Percentiles rank a stretch among this genome's conserved stretches.
phyloP scores from a whole-genome alignment of 2,113 vertebrate species.

The Alosa alosa region DNA sequence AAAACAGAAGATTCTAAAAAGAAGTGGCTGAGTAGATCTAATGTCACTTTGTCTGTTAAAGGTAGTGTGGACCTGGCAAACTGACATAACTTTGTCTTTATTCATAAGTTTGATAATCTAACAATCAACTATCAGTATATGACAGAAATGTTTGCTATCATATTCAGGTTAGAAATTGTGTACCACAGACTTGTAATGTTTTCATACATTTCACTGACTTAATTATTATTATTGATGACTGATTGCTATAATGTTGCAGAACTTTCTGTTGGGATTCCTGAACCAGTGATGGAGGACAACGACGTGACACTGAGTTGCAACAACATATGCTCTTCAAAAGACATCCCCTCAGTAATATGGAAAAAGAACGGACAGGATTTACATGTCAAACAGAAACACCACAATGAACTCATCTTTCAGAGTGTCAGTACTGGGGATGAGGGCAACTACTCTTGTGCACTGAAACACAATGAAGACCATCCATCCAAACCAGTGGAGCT shows the following conservation, averaged over 20 bases:
- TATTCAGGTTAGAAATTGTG: too few relatives aligned
- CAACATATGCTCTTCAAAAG: too few relatives aligned
- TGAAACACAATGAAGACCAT: background rate
- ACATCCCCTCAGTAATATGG: background rate
- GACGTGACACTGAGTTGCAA: background rate
- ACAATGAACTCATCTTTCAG: background rate
- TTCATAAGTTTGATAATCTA: too few relatives aligned
- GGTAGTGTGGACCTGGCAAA: background rate
- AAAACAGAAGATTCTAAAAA: background rate
- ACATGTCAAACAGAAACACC: background rate
- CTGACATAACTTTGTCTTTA: too few relatives aligned
- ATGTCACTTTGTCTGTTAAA: background rate
- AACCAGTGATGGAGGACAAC: background rate
- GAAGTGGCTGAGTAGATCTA: too few relatives aligned
- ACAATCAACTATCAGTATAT: too few relatives aligned
- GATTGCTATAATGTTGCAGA: background rate
- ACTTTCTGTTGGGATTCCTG: background rate
- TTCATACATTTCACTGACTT: too few relatives aligned
- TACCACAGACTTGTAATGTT: too few relatives aligned
- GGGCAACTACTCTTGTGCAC: background rate
- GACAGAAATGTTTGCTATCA: too few relatives aligned
- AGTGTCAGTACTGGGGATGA: background rate
- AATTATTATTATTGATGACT: too few relatives aligned
- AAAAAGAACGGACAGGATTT: background rate
- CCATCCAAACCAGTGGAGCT: background rate